phyloP scores from a whole-genome alignment of 1,140 invertebrate genomes.

The Achroia grisella region DNA sequence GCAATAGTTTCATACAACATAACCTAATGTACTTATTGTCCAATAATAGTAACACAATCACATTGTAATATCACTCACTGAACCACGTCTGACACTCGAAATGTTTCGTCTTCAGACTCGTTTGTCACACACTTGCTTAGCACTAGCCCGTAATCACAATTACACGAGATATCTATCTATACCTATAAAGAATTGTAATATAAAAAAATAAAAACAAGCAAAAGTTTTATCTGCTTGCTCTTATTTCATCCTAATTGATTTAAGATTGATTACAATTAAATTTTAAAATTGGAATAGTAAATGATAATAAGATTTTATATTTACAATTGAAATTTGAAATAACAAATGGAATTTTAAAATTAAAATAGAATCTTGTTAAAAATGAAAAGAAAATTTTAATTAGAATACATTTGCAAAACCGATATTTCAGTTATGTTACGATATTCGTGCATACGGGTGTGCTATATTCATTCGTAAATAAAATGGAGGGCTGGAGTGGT shows the following conservation, averaged over 20 bases:
- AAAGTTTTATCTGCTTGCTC: conserved; percentile 22
- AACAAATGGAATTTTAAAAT: no score
- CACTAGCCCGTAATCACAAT: conserved; percentile 18
- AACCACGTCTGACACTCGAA: conserved; percentile 54
- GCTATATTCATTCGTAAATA: no score
- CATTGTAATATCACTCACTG: conserved; percentile 69
- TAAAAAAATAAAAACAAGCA: conserved; percentile 29
- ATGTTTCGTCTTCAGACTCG: conserved; percentile 56
- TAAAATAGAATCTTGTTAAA: no score
- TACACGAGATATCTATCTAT: no score
- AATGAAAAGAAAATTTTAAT: no score
- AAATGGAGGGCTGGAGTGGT: no score
- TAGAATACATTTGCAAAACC: no score
- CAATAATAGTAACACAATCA: conserved; percentile 66
- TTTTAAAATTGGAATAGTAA: no score
- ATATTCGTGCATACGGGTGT: no score
- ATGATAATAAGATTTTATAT: no score
- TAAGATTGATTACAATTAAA: not conserved
- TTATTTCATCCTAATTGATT: conserved; percentile 13
- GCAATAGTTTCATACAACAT: conserved; percentile 1
- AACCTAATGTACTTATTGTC: conserved; percentile 57
- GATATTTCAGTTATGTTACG: no score
- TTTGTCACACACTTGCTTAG: conserved; percentile 36
- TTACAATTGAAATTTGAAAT: no score
- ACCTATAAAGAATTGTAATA: not conserved